A percentile compares a stretch with the other conserved stretches of the same genome.
phyloP scores from a whole-genome alignment of 2,113 vertebrate species.

The Hemibagrus wyckioides region DNA sequence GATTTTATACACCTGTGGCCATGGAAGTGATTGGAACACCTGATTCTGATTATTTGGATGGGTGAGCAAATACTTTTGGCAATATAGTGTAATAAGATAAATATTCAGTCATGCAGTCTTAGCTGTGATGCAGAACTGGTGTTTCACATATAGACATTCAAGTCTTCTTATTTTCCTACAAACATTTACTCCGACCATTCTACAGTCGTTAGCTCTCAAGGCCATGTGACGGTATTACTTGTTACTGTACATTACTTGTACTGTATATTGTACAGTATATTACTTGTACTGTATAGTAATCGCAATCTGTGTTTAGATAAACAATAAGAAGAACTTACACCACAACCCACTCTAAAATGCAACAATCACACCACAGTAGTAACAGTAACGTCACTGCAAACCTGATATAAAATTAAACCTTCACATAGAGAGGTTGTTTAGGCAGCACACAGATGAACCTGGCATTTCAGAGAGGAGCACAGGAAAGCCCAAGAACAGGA shows the following conservation, averaged over 20 bases:
- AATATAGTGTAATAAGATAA: too few species aligned
- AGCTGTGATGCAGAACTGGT: background rate
- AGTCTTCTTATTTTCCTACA: background rate
- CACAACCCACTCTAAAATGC: background rate
- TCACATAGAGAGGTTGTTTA: too few species aligned
- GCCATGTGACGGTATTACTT: background rate
- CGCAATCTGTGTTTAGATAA: background rate
- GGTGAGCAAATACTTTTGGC: too few species aligned
- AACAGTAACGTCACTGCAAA: background rate
- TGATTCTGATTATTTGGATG: too few species aligned
- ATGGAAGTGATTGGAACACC: too few species aligned
- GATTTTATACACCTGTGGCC: too few species aligned
- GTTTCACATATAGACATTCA: background rate
- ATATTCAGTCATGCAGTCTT: background rate
- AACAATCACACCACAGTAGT: background rate
- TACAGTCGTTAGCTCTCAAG: too few species aligned
- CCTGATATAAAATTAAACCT: background rate
- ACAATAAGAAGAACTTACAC: too few species aligned
- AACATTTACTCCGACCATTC: background rate
- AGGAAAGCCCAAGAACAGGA: constrained; percentile 63
- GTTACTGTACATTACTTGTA: background rate
- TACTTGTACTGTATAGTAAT: background rate
- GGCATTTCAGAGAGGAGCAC: background rate
- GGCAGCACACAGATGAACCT: too few species aligned
- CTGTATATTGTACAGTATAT: background rate